Base-by-base conservation (phyloP, 2,113 vertebrate genomes). In the Osmerus eperlanus region DNA sequence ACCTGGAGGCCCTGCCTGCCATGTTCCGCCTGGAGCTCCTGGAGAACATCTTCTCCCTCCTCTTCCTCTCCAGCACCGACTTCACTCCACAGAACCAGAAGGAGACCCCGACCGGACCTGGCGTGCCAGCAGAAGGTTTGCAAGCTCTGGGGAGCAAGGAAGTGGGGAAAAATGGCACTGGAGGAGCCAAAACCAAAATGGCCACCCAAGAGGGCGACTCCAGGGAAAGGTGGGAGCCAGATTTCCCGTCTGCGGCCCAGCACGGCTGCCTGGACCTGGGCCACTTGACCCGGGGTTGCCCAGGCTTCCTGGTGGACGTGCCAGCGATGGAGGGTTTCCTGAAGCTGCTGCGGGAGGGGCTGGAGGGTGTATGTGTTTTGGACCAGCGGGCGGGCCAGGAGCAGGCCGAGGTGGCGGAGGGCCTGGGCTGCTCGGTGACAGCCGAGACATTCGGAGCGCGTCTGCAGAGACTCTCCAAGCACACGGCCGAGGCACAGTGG, bases 1-100 rank as follows among this genome's bases (percentile, higher is more conserved):
- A 94, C 74, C 88, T 99, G 82, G 90, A 92, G 77, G 87, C 89
- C 0, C 12, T 97, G 67, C 97, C 96, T 0, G 87, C 90, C 76
- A 88, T 94, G 78, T 87, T 98, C 77, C 94, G 94, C 28, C 86
- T 99, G 84, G 97, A 99, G 83, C 91, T 99, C 72, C 91, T 99
- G 80, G 97, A 99, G 90, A 98, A 99, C 84, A 95, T 99, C 86
- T 99, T 98, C 86, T 99, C 97, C 2, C 92, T 99, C 64, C 92
- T 99, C 79, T 94, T 99, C 79, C 76, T 97, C 74, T 97, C 95
- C 56, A 92, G 89, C 29, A 64, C 88, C n/a, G 95, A 99, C 76
- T 95, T 99, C 61, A 67, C 73, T 54, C 78, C 53, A 36, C 87
- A 67, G 53, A 65, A 9, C 23, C 77, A 71, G 25, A 88, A 79